phyloP scores from a whole-genome alignment of 2,113 vertebrate genomes.

The Cryptoleucopteryx plumbea region DNA sequence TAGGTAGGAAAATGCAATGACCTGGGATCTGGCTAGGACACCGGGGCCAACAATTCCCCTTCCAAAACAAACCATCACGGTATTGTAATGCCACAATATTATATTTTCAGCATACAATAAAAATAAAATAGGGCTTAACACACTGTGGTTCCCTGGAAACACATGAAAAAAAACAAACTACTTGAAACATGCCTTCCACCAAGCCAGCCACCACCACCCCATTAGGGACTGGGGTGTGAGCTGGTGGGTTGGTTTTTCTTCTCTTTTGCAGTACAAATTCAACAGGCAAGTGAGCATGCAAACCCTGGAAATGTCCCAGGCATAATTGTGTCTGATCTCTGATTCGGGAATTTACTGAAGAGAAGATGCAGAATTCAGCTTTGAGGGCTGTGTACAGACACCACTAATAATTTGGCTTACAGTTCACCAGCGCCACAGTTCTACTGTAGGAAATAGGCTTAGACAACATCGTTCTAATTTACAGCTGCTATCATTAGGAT shows the following conservation, averaged over 20 bases:
- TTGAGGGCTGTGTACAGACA: not conserved
- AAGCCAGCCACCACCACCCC: not conserved
- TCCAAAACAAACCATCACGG: not conserved
- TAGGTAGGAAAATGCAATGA: not conserved
- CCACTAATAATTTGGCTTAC: not conserved
- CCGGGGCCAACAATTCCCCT: not conserved
- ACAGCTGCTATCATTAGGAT: not conserved
- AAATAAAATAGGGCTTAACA: not conserved
- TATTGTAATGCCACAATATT: not conserved
- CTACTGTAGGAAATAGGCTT: not conserved
- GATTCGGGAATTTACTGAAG: not conserved
- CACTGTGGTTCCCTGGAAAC: not conserved
- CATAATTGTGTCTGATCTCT: not conserved
- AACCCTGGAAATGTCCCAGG: not conserved
- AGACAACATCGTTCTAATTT: not conserved
- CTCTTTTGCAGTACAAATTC: not conserved
- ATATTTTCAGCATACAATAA: not conserved
- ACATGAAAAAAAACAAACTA: not conserved
- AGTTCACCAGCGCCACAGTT: not conserved
- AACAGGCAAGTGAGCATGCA: not conserved
- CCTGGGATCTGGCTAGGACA: not conserved
- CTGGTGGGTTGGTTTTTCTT: not conserved
- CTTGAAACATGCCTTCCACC: not conserved
- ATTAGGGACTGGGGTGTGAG: not conserved
- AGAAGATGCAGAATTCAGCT: not conserved